Evolutionary conservation across 2,113 vertebrate species (phyloP), one percentile per base, ranked within the genome.

Genomic region (Neolamprologus modestus): DNA sequence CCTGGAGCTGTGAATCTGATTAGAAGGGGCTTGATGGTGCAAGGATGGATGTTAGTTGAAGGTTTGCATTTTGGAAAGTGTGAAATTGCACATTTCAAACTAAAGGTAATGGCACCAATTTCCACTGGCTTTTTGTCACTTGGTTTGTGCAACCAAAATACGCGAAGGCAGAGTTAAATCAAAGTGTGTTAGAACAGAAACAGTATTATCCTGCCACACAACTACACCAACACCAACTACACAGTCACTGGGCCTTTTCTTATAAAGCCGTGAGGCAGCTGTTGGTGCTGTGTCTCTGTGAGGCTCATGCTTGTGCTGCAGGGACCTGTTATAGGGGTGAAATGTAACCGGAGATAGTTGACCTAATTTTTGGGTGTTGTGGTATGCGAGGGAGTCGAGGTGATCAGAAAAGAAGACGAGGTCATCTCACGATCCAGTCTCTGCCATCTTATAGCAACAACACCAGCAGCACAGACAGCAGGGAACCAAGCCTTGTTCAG

Each of bases 341-440:
- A 8, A 13, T 63, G 89, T 73, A 85, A 92, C 37, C 13, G 2
- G 84, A 93, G 89, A 53, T 24, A 4, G 50, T 54, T 7, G 59
- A 88, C 91, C 91, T 83, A 24, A 47, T 84, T 90, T 81, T 31
- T 4, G 11, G 21, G 55, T 33, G 66, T 71, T 10, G 6, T 31
- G 59, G 85, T 55, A 92, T 84, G 82, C 4, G 4, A 80, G 28
- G 35, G 35, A 12, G 57, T 21, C 3, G 2, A 50, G 66, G 61
- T 79, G 71, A 40, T 71, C 8, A 11, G 68, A 80, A 55, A 54
- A 55, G 66, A 52, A 37, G 55, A 73, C 7, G 1, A 21, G 26
- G 40, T n/a, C 5, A 79, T 63, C 59, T 90, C 85, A 6, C n/a
- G 14, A 91, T 88, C 19, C 68, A 17, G 21, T 61, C 14, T 54